Evolutionary conservation across 2,797 vertebrate genomes (phyloP).

Genomic region (Urocyon cinereoargenteus): DNA sequence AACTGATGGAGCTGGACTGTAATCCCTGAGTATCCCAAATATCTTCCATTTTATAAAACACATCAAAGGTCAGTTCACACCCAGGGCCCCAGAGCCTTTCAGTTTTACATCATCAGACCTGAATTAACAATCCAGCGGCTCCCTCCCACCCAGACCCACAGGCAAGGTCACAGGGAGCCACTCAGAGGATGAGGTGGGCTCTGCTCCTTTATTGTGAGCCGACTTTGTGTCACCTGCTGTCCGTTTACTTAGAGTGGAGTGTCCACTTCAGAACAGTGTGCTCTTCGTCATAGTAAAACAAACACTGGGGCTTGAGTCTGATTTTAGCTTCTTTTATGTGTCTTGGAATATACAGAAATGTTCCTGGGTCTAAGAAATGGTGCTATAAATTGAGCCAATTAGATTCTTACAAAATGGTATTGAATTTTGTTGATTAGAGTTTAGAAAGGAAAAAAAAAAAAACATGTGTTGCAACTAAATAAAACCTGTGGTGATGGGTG

Average conservation of each 20-base stretch:
- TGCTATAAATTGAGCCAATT: neutral
- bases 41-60: neutral
- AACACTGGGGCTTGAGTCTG: neutral
- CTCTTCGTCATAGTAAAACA: neutral
- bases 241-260: neutral
- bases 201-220: neutral
- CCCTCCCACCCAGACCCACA: neutral
- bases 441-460: neutral
- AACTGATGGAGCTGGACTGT: neutral
- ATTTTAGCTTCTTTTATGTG: neutral
- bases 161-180: neutral
- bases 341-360: neutral
- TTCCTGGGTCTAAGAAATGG: neutral
- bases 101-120: neutral
- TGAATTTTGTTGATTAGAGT: neutral
- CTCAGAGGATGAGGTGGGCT: neutral
- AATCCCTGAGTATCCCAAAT: neutral
- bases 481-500: neutral
- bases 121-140: neutral
- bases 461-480: neutral
- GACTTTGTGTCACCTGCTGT: constrained; percentile 14
- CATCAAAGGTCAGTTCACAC: neutral
- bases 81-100: neutral
- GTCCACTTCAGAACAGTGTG: rapidly evolving
- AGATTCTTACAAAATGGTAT: neutral